Percentiles rank a stretch among this genome's conserved stretches.
phyloP scores from a whole-genome alignment of 2,113 vertebrate species.

The Coryphaenoides rupestris region DNA sequence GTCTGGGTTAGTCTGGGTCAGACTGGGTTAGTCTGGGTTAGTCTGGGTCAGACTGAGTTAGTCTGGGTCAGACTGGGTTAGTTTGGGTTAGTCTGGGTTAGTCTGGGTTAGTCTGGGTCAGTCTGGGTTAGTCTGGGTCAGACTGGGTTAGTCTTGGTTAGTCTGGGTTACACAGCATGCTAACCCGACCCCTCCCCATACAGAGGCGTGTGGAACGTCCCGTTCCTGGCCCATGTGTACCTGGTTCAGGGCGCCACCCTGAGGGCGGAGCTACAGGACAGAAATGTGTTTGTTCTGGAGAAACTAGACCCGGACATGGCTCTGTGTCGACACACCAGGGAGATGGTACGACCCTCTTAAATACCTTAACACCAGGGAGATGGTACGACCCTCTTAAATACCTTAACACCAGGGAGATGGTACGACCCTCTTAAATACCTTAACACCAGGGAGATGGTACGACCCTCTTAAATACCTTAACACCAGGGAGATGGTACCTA shows the following conservation, averaged over 20 bases:
- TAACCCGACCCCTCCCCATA: constrained; percentile 36
- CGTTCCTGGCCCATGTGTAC: constrained; percentile 92
- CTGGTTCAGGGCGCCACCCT: constrained; percentile 85
- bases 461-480: too few species aligned
- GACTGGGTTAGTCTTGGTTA: background rate
- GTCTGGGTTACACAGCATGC: background rate
- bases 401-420: too few species aligned
- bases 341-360: constrained; percentile 80
- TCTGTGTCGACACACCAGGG: constrained; percentile 87
- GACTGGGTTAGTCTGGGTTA: too few species aligned
- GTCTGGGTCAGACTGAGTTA: too few species aligned
- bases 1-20: too few species aligned
- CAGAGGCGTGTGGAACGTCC: constrained; percentile 96
- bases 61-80: too few species aligned
- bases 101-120: too few species aligned
- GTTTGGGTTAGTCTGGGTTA: too few species aligned
- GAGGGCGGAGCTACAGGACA: constrained; percentile 87
- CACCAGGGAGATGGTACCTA: too few species aligned
- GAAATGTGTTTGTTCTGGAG: constrained; percentile 90
- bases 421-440: too few species aligned
- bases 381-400: constrained; percentile 18
- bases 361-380: background rate
- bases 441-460: too few species aligned
- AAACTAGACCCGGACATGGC: constrained; percentile 96
- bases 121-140: background rate